Conservation (phyloP, 2,888 invertebrate genomes). For the Tipula confusa region DNA sequence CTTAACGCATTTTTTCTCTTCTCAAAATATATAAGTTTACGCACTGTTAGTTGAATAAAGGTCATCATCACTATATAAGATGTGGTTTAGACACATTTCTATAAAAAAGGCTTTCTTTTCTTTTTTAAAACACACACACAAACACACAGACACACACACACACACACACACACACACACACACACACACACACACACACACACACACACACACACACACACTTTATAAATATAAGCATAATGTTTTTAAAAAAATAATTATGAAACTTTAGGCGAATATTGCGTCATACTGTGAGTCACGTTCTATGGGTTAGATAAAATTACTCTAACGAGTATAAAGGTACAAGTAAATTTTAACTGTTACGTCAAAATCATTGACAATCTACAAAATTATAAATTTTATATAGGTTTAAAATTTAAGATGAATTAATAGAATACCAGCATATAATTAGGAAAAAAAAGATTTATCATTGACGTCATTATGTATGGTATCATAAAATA, state of each 20-base stretch:
- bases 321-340: no score
- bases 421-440: neutral
- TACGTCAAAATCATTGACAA: neutral
- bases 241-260: no score
- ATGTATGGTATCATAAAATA: neutral
- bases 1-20: neutral
- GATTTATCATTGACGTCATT: neutral
- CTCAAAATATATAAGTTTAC: neutral
- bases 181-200: no score
- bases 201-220: no score
- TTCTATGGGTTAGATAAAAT: neutral
- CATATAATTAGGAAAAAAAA: neutral
- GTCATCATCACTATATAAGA: neutral
- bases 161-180: no score
- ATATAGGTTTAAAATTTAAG: no score
- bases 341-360: neutral
- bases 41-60: no score
- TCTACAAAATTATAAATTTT: neutral
- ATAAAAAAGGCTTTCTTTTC: neutral
- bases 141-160: no score
- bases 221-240: no score
- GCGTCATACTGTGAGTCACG: neutral
- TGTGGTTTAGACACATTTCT: neutral
- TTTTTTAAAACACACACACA: neutral
- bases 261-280: neutral